Evolutionary conservation across 2,888 invertebrate species (phyloP).

Genomic region (Cybosia mesomella): DNA sequence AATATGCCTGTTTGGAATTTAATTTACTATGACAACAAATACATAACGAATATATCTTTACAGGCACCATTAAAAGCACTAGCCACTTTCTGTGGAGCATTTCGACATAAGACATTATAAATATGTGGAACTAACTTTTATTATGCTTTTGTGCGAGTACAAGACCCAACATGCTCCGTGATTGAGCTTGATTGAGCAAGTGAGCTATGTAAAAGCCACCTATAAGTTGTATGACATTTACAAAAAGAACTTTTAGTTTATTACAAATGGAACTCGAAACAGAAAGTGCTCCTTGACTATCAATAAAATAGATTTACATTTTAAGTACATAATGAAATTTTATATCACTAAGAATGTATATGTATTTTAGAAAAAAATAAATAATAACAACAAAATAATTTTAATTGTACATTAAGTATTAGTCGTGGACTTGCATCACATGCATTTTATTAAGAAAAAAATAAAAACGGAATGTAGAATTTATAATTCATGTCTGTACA

Average conservation of each 20-base stretch:
- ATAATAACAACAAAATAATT: slow-evolving; percentile 69
- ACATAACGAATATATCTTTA: slow-evolving; percentile 46
- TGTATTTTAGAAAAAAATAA: slow-evolving; percentile 58
- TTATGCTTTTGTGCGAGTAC: slow-evolving; percentile 80
- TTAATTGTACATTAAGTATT: slow-evolving; percentile 79
- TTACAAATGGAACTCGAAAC: slow-evolving; percentile 54
- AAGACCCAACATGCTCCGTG: slow-evolving; percentile 61
- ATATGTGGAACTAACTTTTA: slow-evolving; percentile 50
- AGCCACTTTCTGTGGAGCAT: slow-evolving; percentile 59
- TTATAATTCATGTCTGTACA: slow-evolving; percentile 83
- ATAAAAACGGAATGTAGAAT: slow-evolving; percentile 85
- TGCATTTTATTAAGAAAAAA: slow-evolving; percentile 75
- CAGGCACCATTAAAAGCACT: slow-evolving; percentile 74
- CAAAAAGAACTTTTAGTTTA: slow-evolving; percentile 32
- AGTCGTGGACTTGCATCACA: slow-evolving; percentile 86
- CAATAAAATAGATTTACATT: slow-evolving; percentile 49
- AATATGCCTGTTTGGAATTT: slow-evolving; percentile 36
- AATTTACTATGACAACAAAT: slow-evolving; percentile 29
- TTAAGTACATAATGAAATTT: slow-evolving; percentile 69
- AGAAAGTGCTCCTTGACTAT: slow-evolving; percentile 62
- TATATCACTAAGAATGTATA: slow-evolving; percentile 55
- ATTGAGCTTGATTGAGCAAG: slow-evolving; percentile 83
- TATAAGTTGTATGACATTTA: slow-evolving; percentile 27
- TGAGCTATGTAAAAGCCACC: slow-evolving; percentile 42
- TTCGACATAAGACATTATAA: slow-evolving; percentile 33